phyloP scores from a whole-genome alignment of 2,113 vertebrate species.

The Hydropotes inermis region DNA sequence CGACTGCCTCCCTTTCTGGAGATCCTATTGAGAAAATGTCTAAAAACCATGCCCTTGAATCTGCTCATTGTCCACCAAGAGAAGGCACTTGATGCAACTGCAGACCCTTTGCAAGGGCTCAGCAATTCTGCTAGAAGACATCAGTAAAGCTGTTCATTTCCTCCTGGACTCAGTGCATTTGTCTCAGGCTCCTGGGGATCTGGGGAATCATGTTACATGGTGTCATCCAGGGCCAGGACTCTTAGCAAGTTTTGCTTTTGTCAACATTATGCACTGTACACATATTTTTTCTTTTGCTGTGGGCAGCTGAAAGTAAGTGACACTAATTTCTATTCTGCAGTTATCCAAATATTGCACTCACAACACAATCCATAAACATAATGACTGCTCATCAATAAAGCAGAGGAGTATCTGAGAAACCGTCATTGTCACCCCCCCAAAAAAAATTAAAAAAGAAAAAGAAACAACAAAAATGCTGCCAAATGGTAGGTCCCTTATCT shows the following conservation, averaged over 20 bases:
- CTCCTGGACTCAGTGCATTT: background rate
- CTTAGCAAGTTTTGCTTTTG: conserved; percentile 69
- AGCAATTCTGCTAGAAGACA: conserved; percentile 1
- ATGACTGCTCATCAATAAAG: conserved; percentile 72
- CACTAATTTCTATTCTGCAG: conserved; percentile 36
- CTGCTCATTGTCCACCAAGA: background rate
- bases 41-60: background rate
- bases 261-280: conserved; percentile 57
- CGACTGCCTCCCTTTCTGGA: background rate
- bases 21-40: background rate
- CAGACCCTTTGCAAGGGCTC: background rate
- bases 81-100: background rate
- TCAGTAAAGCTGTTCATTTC: background rate
- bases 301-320: conserved; percentile 67
- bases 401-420: conserved; percentile 77
- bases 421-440: conserved; percentile 68
- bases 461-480: conserved; percentile 75
- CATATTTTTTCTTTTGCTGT: conserved; percentile 49
- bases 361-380: conserved; percentile 65
- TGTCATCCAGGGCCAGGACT: background rate
- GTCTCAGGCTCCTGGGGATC: conserved; percentile 50
- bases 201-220: background rate
- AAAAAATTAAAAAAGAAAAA: conserved; percentile 69
- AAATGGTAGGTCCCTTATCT: conserved; percentile 87
- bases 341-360: conserved; percentile 58